These are phyloP conservation scores for Bruchidius siliquastri DNA, from an alignment of 2,888 invertebrate species.

Conservation along the genomic window DNA sequence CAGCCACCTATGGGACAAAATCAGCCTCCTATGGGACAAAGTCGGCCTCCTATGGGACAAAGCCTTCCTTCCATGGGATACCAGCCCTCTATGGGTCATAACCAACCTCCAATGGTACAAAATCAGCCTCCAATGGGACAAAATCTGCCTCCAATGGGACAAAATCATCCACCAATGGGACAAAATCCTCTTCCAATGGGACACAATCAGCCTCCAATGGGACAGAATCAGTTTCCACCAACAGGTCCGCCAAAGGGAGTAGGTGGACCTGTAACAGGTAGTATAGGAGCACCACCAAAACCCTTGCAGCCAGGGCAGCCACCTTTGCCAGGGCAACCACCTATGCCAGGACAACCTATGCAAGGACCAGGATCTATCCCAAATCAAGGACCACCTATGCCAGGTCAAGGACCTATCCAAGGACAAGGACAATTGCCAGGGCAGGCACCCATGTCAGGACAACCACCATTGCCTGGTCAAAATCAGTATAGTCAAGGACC, in stretches of 20 bases:
- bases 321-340: conserved; percentile 21
- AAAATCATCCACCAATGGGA: not conserved
- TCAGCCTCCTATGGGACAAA: not conserved
- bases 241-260: not conserved
- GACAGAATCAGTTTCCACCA: not conserved
- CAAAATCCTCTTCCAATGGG: not conserved
- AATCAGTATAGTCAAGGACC: conserved; percentile 5
- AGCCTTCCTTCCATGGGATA: not conserved
- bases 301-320: conserved; percentile 16
- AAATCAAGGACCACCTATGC: conserved; percentile 21
- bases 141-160: not conserved
- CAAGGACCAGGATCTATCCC: conserved; percentile 18
- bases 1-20: not conserved
- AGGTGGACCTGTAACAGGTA: not conserved
- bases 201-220: not conserved
- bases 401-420: conserved; percentile 30
- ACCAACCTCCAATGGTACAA: not conserved
- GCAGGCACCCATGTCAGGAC: conserved; percentile 25
- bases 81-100: not conserved
- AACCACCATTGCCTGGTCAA: conserved; percentile 27
- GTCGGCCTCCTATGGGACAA: not conserved
- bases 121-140: not conserved
- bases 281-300: conserved; percentile 9
- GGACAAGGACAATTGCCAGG: conserved; percentile 28
- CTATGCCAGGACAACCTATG: conserved; percentile 16